Conservation (phyloP, 2,797 vertebrate genomes). For the Myiotriccus ornatus region DNA sequence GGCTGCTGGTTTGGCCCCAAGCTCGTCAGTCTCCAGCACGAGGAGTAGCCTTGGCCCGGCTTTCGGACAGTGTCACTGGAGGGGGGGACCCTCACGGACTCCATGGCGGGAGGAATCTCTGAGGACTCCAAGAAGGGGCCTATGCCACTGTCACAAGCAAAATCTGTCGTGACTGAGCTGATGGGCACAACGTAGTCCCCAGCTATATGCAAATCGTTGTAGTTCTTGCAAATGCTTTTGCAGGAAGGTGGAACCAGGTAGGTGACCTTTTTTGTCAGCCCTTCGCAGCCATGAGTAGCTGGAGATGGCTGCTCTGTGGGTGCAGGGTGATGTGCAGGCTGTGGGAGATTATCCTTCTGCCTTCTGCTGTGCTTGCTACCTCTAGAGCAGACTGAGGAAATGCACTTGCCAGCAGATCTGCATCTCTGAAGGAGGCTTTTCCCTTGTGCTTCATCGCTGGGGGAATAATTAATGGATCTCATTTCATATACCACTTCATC, state of each 20-base stretch:
- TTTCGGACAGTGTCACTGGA: constrained; percentile 2
- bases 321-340: constrained; percentile 11
- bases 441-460: constrained; percentile 54
- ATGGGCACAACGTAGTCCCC: constrained; percentile 92
- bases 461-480: constrained; percentile 45
- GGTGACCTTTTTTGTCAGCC: constrained; percentile 73
- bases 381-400: constrained; percentile 60
- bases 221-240: constrained; percentile 94
- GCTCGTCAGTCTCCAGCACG: constrained; percentile 83
- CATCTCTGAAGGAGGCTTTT: constrained; percentile 69
- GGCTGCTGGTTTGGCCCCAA: constrained; percentile 87
- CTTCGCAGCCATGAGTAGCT: constrained; percentile 70
- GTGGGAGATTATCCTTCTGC: constrained; percentile 47
- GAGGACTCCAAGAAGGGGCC: constrained; percentile 90
- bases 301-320: constrained; percentile 56
- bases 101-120: constrained; percentile 83
- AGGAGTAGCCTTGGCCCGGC: constrained; percentile 76
- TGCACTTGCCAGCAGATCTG: constrained; percentile 64
- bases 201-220: constrained; percentile 92
- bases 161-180: constrained; percentile 78
- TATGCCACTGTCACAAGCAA: constrained; percentile 69
- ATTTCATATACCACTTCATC: constrained; percentile 64
- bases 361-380: constrained; percentile 49
- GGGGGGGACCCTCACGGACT: constrained; percentile 72
- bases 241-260: constrained; percentile 92